These are phyloP conservation scores for Thelaira solivaga DNA, from an alignment of 2,888 invertebrate genomes.

Conservation along the genomic window DNA sequence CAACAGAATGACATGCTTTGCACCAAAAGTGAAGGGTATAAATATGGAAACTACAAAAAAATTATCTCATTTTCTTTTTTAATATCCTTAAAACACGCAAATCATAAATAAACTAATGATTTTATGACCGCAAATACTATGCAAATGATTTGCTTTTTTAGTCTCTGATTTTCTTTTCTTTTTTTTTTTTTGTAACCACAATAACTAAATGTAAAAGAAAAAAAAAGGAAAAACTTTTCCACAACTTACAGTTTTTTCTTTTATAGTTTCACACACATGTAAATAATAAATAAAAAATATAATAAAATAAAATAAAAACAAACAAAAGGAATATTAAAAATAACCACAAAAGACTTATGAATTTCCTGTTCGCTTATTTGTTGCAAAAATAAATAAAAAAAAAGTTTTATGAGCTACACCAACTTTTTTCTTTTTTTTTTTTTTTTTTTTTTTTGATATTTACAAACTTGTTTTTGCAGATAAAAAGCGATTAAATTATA, in stretches of 20 bases:
- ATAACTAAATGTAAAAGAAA: background rate
- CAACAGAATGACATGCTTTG: too few species aligned
- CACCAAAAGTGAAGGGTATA: conserved; percentile 20
- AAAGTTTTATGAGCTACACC: too few species aligned
- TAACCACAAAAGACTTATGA: too few species aligned
- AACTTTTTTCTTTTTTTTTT: too few species aligned
- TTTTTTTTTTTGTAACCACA: background rate
- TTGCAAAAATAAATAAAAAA: too few species aligned
- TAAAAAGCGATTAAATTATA: too few species aligned
- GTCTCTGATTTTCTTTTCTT: background rate
- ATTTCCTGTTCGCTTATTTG: too few species aligned
- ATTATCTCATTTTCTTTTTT: conserved; percentile 61
- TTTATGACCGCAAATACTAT: conserved; percentile 60
- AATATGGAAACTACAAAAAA: conserved; percentile 59
- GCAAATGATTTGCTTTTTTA: background rate
- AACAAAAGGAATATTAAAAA: background rate
- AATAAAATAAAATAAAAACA: too few species aligned
- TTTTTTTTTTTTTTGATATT: too few species aligned
- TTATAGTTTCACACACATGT: background rate
- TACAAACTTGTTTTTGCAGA: too few species aligned
- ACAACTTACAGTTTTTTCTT: background rate
- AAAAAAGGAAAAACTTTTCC: too few species aligned
- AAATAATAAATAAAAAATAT: too few species aligned
- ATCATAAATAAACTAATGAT: conserved; percentile 64
- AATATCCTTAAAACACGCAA: conserved; percentile 65